Base-by-base conservation (phyloP, 2,888 invertebrate genomes). In the Caenorhabditis sp. region DNA sequence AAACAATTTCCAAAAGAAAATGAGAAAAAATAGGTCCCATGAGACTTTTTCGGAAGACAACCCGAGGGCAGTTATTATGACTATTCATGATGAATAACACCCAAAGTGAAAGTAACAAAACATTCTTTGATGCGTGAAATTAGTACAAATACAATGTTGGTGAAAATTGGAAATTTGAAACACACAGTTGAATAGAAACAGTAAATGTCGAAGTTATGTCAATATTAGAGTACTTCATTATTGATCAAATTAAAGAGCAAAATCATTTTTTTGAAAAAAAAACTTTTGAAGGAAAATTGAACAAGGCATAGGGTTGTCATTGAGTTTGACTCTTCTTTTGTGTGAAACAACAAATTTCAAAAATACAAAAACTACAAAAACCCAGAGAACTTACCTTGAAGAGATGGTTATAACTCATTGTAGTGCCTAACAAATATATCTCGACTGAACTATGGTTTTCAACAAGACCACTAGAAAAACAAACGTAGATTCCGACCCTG, bases 351-450 rank as follows among this genome's bases (percentile, higher is more conserved):
- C n/a, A n/a, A n/a, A n/a, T n/a, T n/a, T n/a, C n/a, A n/a, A n/a
- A n/a, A n/a, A n/a, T n/a, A n/a, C n/a, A n/a, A n/a, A n/a, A n/a
- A n/a, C 6, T 51, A 8, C 21, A 26, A 37, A 58, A 57, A 31
- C 21, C 14, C 1, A 19, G 26, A 65, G 43, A n/a, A 69, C 77
- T 68, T 58, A 79, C 81, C 71, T 87, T 87, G 79, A 87, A 87
- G 36, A 88, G 78, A 77, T 88, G 87, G 70, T 87, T 88, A 77
- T 88, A 87, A 77, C 84, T 86, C 87, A 87, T 87, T 50, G 26
- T 23, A 12, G 14, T 3, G 17, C 43, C 43, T 17, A 43, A 43
- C 6, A 43, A 10, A 43, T 17, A 43, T 12, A 43, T 17, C 12
- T n/a, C n/a, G n/a, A n/a, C n/a, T n/a, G n/a, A n/a, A n/a, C n/a